Evolutionary conservation across 2,113 vertebrate species (phyloP), one percentile per base, ranked within the genome.

Genomic region (Nannospalax galili): DNA sequence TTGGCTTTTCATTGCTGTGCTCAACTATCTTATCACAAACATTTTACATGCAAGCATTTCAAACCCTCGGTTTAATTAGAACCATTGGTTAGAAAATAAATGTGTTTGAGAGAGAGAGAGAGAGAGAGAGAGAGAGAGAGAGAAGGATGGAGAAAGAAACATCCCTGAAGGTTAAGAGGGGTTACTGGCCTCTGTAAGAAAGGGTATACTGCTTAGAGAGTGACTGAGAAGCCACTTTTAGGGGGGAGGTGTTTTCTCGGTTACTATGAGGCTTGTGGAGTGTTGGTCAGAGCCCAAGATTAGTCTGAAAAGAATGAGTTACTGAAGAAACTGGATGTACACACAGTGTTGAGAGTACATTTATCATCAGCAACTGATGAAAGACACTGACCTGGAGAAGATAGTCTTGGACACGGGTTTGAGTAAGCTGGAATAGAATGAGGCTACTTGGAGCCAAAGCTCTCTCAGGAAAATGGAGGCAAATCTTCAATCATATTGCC

Each of bases 401-500:
- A 79, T 1, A 2, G 35, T 14, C 37, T 60, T 86, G 30, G 24
- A 32, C 8, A 24, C 8, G 45, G 37, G 9, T 64, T 7, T 65
- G 64, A 95, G 45, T 45, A 35, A 35, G 6, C 0, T 73, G 40
- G 56, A 48, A 24, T 69, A 64, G 79, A 77, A 17, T 4, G 6
- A 73, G 58, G 20, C 64, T 30, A 5, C 15, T n/a, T 2, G 26
- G 37, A 65, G 60, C 11, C 87, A 40, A 35, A 48, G 32, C 7
- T 52, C 26, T 32, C 62, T 60, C 30, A 40, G n/a, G 58, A 28
- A 72, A 84, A 93, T 64, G 9, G 5, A 60, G 67, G 22, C 15
- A 92, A 48, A 28, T 45, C 79, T 93, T 42, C 95, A 48, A 3
- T 28, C n/a, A 86, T 92, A 89, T 88, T 60, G 12, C 19, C 75